phyloP scores from a whole-genome alignment of 1,140 invertebrate genomes.

The Notospermus geniculatus region DNA sequence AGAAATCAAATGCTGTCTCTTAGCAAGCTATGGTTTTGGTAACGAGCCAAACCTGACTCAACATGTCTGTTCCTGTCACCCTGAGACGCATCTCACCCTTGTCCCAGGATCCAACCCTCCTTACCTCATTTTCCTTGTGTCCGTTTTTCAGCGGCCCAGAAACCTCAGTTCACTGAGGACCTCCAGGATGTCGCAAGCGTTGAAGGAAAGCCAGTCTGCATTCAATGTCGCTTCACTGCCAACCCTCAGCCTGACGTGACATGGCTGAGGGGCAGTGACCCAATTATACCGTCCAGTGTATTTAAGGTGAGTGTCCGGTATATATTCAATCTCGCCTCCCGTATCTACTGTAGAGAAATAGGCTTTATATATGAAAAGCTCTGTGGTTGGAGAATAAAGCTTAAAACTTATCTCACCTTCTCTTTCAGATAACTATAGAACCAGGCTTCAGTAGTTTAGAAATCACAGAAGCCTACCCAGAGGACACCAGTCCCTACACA shows the following conservation, averaged over 20 bases:
- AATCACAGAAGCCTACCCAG: slow-evolving; percentile 92
- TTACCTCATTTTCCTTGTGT: no score
- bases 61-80: no score
- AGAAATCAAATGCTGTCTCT: no score
- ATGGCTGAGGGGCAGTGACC: slow-evolving; percentile 63
- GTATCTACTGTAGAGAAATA: no score
- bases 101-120: no score
- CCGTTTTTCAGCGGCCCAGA: slow-evolving; percentile 43
- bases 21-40: no score
- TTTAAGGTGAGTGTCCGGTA: no score
- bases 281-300: slow-evolving; percentile 39
- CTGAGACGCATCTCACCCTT: no score
- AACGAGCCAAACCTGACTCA: no score
- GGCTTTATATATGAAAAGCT: no score
- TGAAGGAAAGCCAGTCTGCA: slow-evolving; percentile 46
- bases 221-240: slow-evolving; percentile 48
- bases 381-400: no score
- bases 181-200: slow-evolving; percentile 42
- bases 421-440: slow-evolving; percentile 45
- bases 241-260: slow-evolving; percentile 69
- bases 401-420: not conserved
- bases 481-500: slow-evolving; percentile 95
- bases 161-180: slow-evolving; percentile 43
- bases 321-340: no score
- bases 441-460: slow-evolving; percentile 65